These are phyloP conservation scores for Neodiprion virginianus DNA, from an alignment of 1,140 invertebrate genomes.

Conservation along the genomic window DNA sequence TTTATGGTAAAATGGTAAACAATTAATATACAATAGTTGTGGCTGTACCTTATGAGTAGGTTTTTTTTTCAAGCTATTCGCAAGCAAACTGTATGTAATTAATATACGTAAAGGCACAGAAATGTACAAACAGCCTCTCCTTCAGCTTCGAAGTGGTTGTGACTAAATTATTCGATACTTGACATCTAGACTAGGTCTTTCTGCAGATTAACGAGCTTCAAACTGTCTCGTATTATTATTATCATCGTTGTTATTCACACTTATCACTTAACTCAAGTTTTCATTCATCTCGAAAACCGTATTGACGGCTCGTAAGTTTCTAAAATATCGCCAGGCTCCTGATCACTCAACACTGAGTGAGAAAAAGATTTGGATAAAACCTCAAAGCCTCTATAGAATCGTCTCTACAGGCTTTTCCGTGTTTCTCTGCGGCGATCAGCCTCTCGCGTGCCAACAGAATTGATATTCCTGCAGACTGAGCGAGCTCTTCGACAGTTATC, in stretches of 20 bases:
- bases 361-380: slow-evolving; percentile 91
- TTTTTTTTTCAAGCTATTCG: too few species aligned
- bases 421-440: slow-evolving; percentile 81
- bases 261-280: neutral
- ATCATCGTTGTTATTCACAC: neutral
- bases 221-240: neutral
- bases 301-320: neutral
- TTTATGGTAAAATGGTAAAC: too few species aligned
- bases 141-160: too few species aligned
- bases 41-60: too few species aligned
- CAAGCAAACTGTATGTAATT: too few species aligned
- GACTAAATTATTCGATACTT: too few species aligned
- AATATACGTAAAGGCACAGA: neutral
- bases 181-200: too few species aligned
- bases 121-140: neutral
- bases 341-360: slow-evolving; percentile 42
- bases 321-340: neutral
- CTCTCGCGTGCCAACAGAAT: slow-evolving; percentile 89
- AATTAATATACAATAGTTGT: too few species aligned
- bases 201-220: too few species aligned
- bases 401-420: slow-evolving; percentile 88
- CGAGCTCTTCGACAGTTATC: slow-evolving; percentile 85
- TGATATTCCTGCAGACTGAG: slow-evolving; percentile 81
- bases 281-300: neutral
- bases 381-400: slow-evolving; percentile 91